These are phyloP conservation scores for Dilophus febrilis DNA, from an alignment of 2,888 invertebrate species.

Conservation along the genomic window DNA sequence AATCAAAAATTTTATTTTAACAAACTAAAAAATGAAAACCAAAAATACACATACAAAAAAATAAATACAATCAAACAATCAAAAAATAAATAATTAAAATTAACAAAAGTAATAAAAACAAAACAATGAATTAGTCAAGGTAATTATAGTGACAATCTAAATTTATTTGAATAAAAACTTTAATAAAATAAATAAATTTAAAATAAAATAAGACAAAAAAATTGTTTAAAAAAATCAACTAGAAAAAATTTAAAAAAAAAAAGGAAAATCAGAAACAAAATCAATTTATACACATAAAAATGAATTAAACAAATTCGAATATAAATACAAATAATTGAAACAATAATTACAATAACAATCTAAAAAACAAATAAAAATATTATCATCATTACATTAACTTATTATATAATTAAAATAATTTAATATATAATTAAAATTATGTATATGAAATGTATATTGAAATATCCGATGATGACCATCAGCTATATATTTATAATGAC, in stretches of 20 bases:
- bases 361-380: too few species aligned
- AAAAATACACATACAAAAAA: not conserved
- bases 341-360: not conserved
- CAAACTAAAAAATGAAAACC: slow-evolving; percentile 1
- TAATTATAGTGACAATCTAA: slow-evolving; percentile 3
- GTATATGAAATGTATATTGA: too few species aligned
- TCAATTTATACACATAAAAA: not conserved
- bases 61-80: slow-evolving; percentile 8
- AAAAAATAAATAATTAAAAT: slow-evolving; percentile 5
- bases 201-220: not conserved
- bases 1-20: too few species aligned
- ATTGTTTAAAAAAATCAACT: not conserved
- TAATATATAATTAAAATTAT: too few species aligned
- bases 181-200: not conserved
- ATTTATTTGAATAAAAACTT: too few species aligned
- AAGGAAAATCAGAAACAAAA: not conserved
- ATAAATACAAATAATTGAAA: not conserved
- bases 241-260: not conserved
- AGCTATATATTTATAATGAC: too few species aligned
- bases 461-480: too few species aligned
- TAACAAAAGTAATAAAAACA: slow-evolving; percentile 1
- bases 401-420: too few species aligned
- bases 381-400: too few species aligned
- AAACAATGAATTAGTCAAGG: slow-evolving; percentile 1
- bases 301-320: not conserved